Percentiles rank a stretch among this genome's conserved stretches.
phyloP scores from a whole-genome alignment of 1,140 invertebrate genomes.

The Pseudomyrmex gracilis region DNA sequence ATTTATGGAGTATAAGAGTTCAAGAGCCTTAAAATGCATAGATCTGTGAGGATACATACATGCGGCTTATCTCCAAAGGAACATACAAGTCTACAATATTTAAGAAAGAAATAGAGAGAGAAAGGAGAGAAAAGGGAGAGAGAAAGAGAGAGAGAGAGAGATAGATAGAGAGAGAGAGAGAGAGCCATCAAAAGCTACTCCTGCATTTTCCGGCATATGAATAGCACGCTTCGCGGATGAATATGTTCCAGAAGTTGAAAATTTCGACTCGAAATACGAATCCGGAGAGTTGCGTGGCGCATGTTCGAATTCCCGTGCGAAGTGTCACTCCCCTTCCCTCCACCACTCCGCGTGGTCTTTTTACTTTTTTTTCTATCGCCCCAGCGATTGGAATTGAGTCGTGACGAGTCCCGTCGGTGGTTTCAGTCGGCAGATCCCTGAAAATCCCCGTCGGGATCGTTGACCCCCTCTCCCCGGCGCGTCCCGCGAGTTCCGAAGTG shows the following conservation, averaged over 20 bases:
- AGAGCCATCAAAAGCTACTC: background rate
- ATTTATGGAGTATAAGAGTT: slow-evolving; percentile 38
- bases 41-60: background rate
- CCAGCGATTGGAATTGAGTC: slow-evolving; percentile 71
- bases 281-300: slow-evolving; percentile 33
- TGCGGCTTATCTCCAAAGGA: slow-evolving; percentile 2
- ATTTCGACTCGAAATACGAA: background rate
- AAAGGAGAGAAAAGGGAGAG: too few relatives aligned
- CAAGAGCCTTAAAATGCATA: background rate
- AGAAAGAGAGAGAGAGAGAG: too few relatives aligned
- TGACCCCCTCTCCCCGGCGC: slow-evolving; percentile 71
- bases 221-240: slow-evolving; percentile 6
- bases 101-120: background rate
- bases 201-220: slow-evolving; percentile 15
- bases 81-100: background rate
- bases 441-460: slow-evolving; percentile 77
- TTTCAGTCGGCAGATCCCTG: slow-evolving; percentile 75
- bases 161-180: too few relatives aligned
- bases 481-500: slow-evolving; percentile 72
- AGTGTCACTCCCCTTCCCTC: background rate
- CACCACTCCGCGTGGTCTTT: background rate
- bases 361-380: slow-evolving; percentile 67
- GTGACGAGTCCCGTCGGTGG: slow-evolving; percentile 75
- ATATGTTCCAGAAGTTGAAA: slow-evolving; percentile 11
- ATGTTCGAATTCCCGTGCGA: slow-evolving; percentile 46